These are phyloP conservation scores for Pseudopipra pipra DNA, from an alignment of 2,113 vertebrate species.

Conservation along the genomic window DNA sequence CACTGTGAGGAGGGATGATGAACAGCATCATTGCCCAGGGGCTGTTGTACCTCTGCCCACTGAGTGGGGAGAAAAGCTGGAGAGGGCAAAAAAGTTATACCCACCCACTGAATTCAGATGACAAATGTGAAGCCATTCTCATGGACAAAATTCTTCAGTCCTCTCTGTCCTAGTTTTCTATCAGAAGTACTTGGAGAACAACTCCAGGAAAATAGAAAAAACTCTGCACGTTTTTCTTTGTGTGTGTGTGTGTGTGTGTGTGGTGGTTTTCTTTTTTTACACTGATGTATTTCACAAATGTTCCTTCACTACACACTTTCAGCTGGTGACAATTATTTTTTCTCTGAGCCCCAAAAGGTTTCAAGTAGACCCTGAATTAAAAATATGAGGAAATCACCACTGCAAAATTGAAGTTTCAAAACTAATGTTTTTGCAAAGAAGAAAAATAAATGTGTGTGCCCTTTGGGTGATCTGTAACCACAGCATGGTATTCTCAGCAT, in stretches of 20 bases:
- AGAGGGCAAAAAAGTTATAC: background rate
- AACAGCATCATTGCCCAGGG: background rate
- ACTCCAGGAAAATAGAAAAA: background rate
- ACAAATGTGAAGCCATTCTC: background rate
- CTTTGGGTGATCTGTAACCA: background rate
- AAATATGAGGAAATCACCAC: background rate
- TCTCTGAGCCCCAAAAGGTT: background rate
- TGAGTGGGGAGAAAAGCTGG: background rate
- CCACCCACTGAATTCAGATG: background rate
- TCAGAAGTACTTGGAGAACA: background rate
- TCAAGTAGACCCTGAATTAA: background rate
- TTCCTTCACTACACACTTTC: background rate
- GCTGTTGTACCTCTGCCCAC: background rate
- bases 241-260: background rate
- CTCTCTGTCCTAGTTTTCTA: background rate
- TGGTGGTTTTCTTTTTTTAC: background rate
- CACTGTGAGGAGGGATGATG: background rate
- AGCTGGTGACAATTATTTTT: background rate
- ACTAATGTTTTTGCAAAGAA: background rate
- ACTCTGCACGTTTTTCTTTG: background rate
- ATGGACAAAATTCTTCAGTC: background rate
- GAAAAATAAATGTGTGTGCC: background rate
- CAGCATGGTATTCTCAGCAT: background rate
- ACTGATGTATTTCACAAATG: background rate
- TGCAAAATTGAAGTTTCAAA: constrained; percentile 13